Evolutionary conservation across 2,113 vertebrate genomes (phyloP).

Genomic region (Burhinus bistriatus): DNA sequence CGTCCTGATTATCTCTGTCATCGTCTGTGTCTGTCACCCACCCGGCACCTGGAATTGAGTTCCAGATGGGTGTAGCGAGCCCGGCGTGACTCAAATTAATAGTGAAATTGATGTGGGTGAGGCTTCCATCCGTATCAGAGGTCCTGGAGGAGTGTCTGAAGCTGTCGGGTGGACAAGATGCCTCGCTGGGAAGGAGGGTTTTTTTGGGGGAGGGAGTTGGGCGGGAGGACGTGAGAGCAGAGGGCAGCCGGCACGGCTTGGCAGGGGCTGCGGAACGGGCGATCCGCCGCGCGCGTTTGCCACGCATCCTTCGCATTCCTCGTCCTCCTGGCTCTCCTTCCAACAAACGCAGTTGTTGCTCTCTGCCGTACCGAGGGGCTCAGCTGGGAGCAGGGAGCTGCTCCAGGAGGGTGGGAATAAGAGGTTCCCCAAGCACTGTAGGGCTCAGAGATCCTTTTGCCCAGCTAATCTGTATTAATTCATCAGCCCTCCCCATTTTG

Average conservation of each 20-base stretch:
- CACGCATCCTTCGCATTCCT: background rate
- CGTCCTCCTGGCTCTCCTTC: background rate
- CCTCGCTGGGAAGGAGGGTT: background rate
- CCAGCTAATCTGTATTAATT: background rate
- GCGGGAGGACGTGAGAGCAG: background rate
- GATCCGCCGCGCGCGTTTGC: background rate
- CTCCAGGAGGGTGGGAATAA: accelerated
- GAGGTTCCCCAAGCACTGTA: background rate
- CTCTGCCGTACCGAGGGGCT: background rate
- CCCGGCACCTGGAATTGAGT: background rate
- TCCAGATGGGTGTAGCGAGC: background rate
- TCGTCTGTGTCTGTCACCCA: background rate
- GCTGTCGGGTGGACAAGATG: background rate
- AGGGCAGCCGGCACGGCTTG: too few species aligned
- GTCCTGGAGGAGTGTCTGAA: background rate
- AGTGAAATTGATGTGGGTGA: background rate
- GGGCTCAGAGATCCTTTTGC: background rate
- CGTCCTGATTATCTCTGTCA: background rate
- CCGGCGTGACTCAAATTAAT: background rate
- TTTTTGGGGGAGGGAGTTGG: background rate
- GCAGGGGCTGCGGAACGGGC: background rate
- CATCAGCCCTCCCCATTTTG: background rate
- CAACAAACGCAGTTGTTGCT: background rate
- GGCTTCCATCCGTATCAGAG: background rate
- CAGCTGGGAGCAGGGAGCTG: background rate